Evolutionary conservation across 2,797 vertebrate species (phyloP).

Genomic region (Helicolenus hilgendorfi): DNA sequence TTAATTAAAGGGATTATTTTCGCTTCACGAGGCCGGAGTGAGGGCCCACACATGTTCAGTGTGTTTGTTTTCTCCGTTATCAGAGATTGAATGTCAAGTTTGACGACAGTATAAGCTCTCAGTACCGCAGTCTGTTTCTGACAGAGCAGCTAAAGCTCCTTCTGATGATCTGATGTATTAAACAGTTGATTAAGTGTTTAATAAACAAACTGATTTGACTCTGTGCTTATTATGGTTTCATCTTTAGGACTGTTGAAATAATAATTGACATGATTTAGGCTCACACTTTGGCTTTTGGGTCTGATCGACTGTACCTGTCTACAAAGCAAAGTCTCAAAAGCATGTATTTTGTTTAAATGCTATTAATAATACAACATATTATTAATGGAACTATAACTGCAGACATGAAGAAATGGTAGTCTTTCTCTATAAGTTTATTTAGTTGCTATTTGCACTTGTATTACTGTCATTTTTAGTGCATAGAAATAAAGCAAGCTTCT

Average conservation of each 20-base stretch:
- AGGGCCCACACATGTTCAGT: slow-evolving; percentile 11
- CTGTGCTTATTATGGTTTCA: slow-evolving; percentile 12
- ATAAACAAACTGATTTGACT: slow-evolving; percentile 70
- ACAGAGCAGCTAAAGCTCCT: slow-evolving; percentile 56
- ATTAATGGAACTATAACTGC: background rate
- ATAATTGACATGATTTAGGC: background rate
- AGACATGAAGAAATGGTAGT: background rate
- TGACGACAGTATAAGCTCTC: slow-evolving; percentile 42
- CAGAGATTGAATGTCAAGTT: slow-evolving; percentile 44
- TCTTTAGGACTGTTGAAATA: background rate
- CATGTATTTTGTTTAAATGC: background rate
- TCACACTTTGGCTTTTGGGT: background rate
- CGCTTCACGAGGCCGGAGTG: slow-evolving; percentile 11
- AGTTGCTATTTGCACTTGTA: background rate
- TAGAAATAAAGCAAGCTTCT: background rate
- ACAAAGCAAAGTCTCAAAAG: background rate
- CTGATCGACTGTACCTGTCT: background rate
- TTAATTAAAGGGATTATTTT: slow-evolving; percentile 52
- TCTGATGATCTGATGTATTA: slow-evolving; percentile 62
- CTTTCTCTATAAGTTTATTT: background rate
- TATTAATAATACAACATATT: background rate
- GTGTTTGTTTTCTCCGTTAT: slow-evolving; percentile 18
- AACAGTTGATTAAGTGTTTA: slow-evolving; percentile 70
- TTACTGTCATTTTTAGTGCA: background rate
- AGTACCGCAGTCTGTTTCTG: slow-evolving; percentile 53